phyloP scores from a whole-genome alignment of 2,113 vertebrate species.

The Fukomys damarensis region DNA sequence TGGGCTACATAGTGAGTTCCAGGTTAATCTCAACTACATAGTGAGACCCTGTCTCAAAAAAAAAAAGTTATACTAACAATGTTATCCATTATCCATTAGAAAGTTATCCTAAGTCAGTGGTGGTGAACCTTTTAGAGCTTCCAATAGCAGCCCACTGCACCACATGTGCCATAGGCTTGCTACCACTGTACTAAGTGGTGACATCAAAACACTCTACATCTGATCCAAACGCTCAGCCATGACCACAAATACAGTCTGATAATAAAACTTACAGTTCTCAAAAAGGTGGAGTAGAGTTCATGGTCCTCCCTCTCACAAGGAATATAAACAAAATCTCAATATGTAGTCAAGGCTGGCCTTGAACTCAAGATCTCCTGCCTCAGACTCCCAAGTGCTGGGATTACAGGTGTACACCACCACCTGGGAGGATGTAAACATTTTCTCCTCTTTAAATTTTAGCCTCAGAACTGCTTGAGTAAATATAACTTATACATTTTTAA shows the following conservation, averaged over 20 bases:
- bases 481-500: constrained; percentile 8
- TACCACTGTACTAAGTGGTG: neutral
- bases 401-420: neutral
- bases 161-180: neutral
- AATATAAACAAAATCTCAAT: neutral
- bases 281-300: neutral
- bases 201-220: neutral
- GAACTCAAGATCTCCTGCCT: neutral
- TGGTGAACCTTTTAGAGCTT: neutral
- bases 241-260: neutral
- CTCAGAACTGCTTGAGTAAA: neutral
- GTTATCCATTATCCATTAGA: neutral
- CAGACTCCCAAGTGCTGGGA: neutral
- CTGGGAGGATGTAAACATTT: neutral
- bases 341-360: neutral
- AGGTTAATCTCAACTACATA: too few species aligned
- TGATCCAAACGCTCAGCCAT: neutral
- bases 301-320: neutral
- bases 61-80: neutral
- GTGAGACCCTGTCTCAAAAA: too few species aligned
- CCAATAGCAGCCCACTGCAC: neutral
- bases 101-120: neutral
- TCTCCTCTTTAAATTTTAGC: neutral
- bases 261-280: neutral
- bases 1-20: too few species aligned